Percentiles rank a stretch among this genome's conserved stretches.
Evolutionary conservation across 35 echinoderm and acorn worm genomes (phyloP).

Genomic region (Strongylocentrotus purpuratus): DNA sequence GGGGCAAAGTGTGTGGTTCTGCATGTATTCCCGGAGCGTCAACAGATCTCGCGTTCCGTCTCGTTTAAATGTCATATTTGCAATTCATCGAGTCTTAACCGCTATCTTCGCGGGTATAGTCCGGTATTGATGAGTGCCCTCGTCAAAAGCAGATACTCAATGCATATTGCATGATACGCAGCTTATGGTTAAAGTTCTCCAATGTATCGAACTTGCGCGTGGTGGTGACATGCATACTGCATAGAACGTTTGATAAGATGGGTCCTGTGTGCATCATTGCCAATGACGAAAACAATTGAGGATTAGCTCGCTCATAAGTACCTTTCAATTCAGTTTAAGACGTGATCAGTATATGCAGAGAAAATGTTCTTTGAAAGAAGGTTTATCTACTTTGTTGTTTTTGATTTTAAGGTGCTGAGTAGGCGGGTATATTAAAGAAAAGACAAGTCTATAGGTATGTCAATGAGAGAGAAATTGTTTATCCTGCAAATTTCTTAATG

Average conservation of each 20-base stretch:
- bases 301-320: not conserved
- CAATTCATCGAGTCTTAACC: not conserved
- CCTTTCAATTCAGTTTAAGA: not conserved
- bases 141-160: not conserved
- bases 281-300: not conserved
- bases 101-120: not conserved
- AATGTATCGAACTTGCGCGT: not conserved
- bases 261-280: not conserved
- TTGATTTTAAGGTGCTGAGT: too few species aligned
- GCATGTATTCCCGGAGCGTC: not conserved
- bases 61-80: constrained; percentile 12
- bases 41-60: not conserved
- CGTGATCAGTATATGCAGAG: not conserved
- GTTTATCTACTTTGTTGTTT: too few species aligned
- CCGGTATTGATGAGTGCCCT: not conserved
- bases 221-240: not conserved
- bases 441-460: too few species aligned
- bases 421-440: too few species aligned
- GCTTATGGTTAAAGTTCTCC: not conserved
- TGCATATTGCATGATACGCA: not conserved
- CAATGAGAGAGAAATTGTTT: too few species aligned
- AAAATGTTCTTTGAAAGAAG: too few species aligned
- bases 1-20: not conserved
- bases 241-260: not conserved
- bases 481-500: too few species aligned